Percentiles rank a stretch among this genome's conserved stretches.
Conservation (phyloP, 2,888 invertebrate species). For the Antitype chi region DNA sequence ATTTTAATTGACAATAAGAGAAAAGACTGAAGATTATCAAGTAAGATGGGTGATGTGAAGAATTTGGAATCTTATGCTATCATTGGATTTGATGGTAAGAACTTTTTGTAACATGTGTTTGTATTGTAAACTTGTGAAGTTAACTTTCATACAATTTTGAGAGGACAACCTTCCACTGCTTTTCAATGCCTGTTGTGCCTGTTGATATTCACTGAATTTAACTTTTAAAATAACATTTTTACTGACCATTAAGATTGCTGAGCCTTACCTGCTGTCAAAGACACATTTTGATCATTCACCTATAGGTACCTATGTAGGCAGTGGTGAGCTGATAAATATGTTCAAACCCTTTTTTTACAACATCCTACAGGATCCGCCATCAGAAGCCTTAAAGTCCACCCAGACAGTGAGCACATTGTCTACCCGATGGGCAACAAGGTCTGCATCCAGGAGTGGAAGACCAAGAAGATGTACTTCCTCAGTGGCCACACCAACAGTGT, state of each 20-base stretch:
- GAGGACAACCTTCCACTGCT: neutral
- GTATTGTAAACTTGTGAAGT: neutral
- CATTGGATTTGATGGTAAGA: slow-evolving; percentile 95
- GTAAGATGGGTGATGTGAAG: slow-evolving; percentile 86
- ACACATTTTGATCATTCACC: neutral
- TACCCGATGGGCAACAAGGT: slow-evolving; percentile 96
- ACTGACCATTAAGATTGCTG: neutral
- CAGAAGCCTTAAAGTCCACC: slow-evolving; percentile 93
- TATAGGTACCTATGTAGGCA: too few relatives aligned
- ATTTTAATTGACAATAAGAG: slow-evolving; percentile 47
- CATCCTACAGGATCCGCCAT: slow-evolving; percentile 79
- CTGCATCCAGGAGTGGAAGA: slow-evolving; percentile 92
- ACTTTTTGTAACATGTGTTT: neutral
- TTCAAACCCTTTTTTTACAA: neutral
- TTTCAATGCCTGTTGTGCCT: too few relatives aligned
- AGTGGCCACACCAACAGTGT: slow-evolving; percentile 95
- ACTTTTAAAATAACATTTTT: neutral
- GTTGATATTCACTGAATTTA: neutral
- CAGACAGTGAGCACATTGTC: slow-evolving; percentile 92
- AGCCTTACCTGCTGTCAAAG: neutral
- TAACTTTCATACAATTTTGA: slow-evolving; percentile 21
- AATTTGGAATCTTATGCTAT: slow-evolving; percentile 93
- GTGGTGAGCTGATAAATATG: neutral
- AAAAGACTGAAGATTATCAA: slow-evolving; percentile 56
- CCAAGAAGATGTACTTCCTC: slow-evolving; percentile 94